These are phyloP conservation scores for Mirounga angustirostris DNA, from an alignment of 2,113 vertebrate species.

Conservation along the genomic window DNA sequence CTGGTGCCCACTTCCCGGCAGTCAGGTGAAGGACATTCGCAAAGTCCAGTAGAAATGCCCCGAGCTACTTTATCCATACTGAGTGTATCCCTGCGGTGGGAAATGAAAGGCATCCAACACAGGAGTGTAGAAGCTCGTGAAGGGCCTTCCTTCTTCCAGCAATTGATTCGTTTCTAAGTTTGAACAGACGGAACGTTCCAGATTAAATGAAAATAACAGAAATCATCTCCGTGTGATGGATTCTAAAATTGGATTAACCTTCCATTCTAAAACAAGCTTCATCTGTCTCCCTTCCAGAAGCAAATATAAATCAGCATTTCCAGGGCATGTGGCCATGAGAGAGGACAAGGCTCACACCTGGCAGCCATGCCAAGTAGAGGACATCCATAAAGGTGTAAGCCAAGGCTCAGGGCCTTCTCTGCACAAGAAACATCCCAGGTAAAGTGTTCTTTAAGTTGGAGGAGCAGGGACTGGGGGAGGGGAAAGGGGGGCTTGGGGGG, in stretches of 20 bases:
- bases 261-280: slow-evolving; percentile 50
- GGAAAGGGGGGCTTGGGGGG: neutral
- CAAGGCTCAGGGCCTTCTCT: neutral
- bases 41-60: neutral
- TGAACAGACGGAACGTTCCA: neutral
- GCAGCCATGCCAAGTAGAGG: neutral
- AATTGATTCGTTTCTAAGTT: slow-evolving; percentile 11
- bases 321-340: neutral
- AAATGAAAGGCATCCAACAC: neutral
- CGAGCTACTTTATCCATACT: neutral
- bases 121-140: neutral
- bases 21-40: neutral
- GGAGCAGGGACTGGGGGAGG: neutral
- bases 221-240: neutral
- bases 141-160: neutral
- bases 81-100: neutral
- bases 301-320: slow-evolving; percentile 35
- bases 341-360: neutral
- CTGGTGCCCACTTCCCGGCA: neutral
- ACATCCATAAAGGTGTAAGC: neutral
- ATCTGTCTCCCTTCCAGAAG: slow-evolving; percentile 47
- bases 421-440: neutral
- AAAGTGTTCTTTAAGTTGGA: neutral
- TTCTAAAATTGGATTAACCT: slow-evolving; percentile 55
- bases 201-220: slow-evolving; percentile 25